Percentiles rank a stretch among this genome's conserved stretches.
phyloP scores from a whole-genome alignment of 2,888 invertebrate genomes.

The Drosophila pseudotakahashii region DNA sequence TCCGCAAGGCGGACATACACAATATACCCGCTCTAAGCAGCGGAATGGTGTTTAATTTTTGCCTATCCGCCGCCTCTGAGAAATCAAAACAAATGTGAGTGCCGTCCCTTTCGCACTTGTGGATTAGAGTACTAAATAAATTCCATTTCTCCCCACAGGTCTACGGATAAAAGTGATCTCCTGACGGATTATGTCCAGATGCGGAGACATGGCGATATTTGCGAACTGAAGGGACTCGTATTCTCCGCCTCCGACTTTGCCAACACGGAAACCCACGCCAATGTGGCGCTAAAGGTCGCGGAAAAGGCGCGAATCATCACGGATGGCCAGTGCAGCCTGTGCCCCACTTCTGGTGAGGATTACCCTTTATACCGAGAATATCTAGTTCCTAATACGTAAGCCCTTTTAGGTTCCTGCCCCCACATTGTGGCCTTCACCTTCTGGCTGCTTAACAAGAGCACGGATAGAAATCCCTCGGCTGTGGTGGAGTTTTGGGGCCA shows the following conservation, averaged over 20 bases:
- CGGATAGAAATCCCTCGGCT: conserved; percentile 61
- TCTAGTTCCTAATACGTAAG: not conserved
- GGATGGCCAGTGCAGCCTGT: conserved; percentile 76
- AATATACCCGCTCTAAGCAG: conserved; percentile 77
- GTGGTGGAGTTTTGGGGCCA: conserved; percentile 81
- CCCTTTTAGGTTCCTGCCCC: conserved; percentile 69
- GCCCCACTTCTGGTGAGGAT: conserved; percentile 60
- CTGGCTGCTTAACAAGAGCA: conserved; percentile 80
- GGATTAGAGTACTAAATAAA: not conserved
- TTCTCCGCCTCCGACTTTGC: conserved; percentile 72
- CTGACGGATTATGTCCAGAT: conserved; percentile 82
- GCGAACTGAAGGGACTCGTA: conserved; percentile 77
- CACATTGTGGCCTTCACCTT: conserved; percentile 81
- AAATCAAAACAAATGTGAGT: conserved; percentile 50
- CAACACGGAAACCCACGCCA: conserved; percentile 69
- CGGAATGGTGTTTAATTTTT: conserved; percentile 81
- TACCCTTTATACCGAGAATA: too few relatives aligned
- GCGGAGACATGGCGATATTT: conserved; percentile 64
- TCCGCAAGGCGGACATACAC: conserved; percentile 80
- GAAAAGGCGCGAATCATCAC: conserved; percentile 65
- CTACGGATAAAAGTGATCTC: conserved; percentile 66
- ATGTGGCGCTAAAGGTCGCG: conserved; percentile 71
- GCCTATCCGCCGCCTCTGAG: conserved; percentile 49
- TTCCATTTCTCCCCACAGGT: conserved; percentile 22
- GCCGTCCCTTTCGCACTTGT: not conserved